Conservation (phyloP, 2,888 invertebrate genomes). For the Drosophila ochracea region DNA sequence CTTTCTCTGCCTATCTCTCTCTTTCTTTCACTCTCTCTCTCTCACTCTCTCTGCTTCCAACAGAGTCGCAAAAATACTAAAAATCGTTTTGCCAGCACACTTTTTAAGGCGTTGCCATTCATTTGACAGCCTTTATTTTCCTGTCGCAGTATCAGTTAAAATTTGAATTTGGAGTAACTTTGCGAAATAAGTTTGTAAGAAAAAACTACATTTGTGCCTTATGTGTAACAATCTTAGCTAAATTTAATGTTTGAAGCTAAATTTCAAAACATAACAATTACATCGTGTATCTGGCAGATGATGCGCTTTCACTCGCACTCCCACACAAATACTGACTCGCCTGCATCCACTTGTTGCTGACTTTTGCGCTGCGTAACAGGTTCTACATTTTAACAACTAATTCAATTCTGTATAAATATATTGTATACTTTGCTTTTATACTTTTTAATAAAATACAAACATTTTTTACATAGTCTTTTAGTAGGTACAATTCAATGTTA, state of each 20-base stretch:
- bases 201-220: neutral
- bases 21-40: neutral
- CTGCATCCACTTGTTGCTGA: neutral
- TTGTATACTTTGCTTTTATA: neutral
- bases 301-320: neutral
- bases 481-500: neutral
- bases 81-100: conserved; percentile 36
- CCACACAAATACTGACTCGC: neutral
- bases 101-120: conserved; percentile 25
- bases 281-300: conserved; percentile 1
- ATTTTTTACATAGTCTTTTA: too few species aligned
- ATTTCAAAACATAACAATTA: conserved; percentile 11
- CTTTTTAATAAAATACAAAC: neutral
- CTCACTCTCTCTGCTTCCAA: neutral
- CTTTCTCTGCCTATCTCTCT: neutral
- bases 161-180: conserved; percentile 12
- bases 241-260: neutral
- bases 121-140: neutral
- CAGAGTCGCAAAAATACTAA: conserved; percentile 27
- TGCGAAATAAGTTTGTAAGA: neutral
- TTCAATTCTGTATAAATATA: neutral
- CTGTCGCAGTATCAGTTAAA: conserved; percentile 8
- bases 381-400: neutral
- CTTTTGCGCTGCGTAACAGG: neutral
- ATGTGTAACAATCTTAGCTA: neutral